Evolutionary conservation across 2,888 invertebrate species (phyloP).

Genomic region (Deilephila porcellus): DNA sequence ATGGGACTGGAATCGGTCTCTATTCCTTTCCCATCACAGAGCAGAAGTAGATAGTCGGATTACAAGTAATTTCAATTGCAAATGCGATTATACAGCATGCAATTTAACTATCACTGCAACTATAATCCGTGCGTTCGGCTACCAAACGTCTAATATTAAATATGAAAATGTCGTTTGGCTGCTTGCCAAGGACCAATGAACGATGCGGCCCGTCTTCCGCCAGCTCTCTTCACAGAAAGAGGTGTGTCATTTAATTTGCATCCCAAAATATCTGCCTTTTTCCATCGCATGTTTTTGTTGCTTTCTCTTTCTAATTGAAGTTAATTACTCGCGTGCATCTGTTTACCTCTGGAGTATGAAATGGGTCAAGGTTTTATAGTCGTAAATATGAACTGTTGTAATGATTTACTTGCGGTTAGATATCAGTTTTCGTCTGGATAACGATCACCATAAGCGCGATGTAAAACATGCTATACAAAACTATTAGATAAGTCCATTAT

Average conservation of each 20-base stretch:
- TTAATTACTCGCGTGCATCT: neutral
- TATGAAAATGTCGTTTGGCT: slow-evolving; percentile 32
- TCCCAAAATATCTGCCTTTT: neutral
- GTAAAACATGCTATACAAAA: no score
- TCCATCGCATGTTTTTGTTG: slow-evolving; percentile 3
- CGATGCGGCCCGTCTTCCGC: slow-evolving; percentile 30
- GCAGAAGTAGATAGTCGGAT: no score
- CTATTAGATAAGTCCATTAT: no score
- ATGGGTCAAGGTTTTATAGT: slow-evolving; percentile 4
- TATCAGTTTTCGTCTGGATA: no score
- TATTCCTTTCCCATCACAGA: no score
- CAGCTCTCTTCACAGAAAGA: slow-evolving; percentile 24
- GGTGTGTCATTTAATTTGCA: slow-evolving; percentile 26
- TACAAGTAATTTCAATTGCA: neutral
- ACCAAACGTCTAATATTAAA: slow-evolving; percentile 33
- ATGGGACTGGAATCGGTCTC: no score
- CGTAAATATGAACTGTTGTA: no score
- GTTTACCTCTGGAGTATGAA: neutral
- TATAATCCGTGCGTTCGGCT: slow-evolving; percentile 2
- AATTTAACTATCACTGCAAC: neutral
- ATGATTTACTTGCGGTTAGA: no score
- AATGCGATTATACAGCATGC: neutral
- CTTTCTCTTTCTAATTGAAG: neutral
- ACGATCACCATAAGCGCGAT: no score
- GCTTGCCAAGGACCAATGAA: slow-evolving; percentile 31